phyloP scores from a whole-genome alignment of 2,113 vertebrate species.

The Sarotherodon lohbergeri region DNA sequence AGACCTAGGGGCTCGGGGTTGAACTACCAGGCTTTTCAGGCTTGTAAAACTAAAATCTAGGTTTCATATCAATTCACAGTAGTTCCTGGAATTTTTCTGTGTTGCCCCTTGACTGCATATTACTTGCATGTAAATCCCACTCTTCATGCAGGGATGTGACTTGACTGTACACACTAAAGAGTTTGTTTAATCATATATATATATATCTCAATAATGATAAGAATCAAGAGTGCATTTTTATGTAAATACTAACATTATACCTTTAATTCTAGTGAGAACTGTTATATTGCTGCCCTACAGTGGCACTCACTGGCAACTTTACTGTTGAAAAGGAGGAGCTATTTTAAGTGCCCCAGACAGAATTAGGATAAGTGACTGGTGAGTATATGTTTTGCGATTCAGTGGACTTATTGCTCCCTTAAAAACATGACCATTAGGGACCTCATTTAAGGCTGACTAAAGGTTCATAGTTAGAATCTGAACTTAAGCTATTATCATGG shows the following conservation, averaged over 20 bases:
- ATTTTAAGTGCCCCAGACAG: constrained; percentile 16
- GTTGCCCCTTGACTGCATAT: neutral
- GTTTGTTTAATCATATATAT: neutral
- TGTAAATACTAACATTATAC: neutral
- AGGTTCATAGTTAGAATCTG: constrained; percentile 37
- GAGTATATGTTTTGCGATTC: constrained; percentile 16
- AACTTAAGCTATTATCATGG: constrained; percentile 46
- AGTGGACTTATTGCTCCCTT: constrained; percentile 24
- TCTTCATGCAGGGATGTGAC: neutral
- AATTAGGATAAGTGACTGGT: constrained; percentile 19
- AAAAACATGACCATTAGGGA: constrained; percentile 38
- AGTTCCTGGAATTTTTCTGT: neutral
- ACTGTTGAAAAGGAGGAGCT: neutral
- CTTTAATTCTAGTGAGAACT: neutral
- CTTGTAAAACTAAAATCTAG: neutral
- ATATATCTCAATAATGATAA: neutral
- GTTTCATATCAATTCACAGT: neutral
- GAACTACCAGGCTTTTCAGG: neutral
- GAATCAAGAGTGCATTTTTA: neutral
- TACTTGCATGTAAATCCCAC: neutral
- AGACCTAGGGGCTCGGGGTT: neutral
- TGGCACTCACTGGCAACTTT: neutral
- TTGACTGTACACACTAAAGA: neutral
- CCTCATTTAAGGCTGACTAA: constrained; percentile 47
- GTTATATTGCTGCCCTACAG: neutral